A percentile compares a stretch with the other conserved stretches of the same genome.
phyloP scores from a whole-genome alignment of 2,113 vertebrate species.

The Okapia johnstoni region DNA sequence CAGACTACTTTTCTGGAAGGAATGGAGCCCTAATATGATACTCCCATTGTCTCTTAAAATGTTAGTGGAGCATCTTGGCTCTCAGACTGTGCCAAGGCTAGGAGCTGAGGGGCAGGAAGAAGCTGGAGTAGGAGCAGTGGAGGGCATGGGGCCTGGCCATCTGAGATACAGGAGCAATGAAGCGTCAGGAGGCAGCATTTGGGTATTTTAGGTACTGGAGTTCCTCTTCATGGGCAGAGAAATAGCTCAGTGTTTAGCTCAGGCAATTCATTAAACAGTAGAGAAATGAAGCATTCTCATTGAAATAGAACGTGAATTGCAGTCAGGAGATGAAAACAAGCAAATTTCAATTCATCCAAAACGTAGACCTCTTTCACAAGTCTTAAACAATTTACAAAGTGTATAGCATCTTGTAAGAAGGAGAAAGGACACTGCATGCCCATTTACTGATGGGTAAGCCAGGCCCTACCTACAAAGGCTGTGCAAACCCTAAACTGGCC shows the following conservation, averaged over 20 bases:
- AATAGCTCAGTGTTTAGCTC: background rate
- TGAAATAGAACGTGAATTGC: background rate
- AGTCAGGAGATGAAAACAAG: background rate
- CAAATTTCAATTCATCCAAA: background rate
- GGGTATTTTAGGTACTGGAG: background rate
- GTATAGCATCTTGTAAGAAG: background rate
- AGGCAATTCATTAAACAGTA: background rate
- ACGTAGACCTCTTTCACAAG: background rate
- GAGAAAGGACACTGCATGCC: background rate
- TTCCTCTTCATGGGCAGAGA: background rate
- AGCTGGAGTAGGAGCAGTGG: background rate
- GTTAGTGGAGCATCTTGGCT: background rate
- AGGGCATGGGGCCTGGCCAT: background rate
- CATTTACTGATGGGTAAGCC: background rate
- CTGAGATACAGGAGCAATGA: background rate
- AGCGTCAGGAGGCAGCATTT: background rate
- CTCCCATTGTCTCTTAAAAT: background rate
- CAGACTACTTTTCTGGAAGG: background rate
- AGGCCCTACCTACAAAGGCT: background rate
- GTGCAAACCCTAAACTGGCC: background rate
- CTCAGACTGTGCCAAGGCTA: background rate
- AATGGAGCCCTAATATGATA: background rate
- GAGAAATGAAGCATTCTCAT: background rate
- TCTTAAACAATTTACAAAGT: background rate
- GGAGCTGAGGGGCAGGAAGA: background rate